Base-by-base conservation (phyloP, 92 coral and sea anemone genomes). In the Palythoa heliodiscus region DNA sequence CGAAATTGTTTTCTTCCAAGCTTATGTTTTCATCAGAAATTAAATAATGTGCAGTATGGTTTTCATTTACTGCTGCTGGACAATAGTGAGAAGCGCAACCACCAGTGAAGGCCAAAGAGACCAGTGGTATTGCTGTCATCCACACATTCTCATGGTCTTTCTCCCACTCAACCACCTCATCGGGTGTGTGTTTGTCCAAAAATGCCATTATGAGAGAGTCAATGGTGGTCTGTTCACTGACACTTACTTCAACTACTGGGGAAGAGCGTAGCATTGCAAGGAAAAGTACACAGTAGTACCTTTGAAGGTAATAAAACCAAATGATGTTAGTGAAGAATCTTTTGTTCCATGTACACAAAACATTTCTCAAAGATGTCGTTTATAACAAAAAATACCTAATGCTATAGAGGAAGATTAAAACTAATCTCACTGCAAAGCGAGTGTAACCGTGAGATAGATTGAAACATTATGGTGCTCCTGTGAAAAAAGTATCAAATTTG, bases 141-240 rank as follows among this genome's bases (percentile, higher is more conserved):
- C 77, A 73, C 29, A 73, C 77, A 8, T 73, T 73, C 15, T 43
- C 57, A 38, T 73, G 77, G 29, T 43, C 29, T 38, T 19, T 17
- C 57, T 73, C 77, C 77, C 77, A 73, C 77, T 43, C 15, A 48
- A 43, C 13, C 53, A 73, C 57, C 16, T 73, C 54, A 11, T 73
- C 77, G 2, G 77, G 77, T 73, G 77, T 43, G 77, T 73, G 77
- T 73, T 24, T 73, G 57, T 40, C 77, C 77, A 73, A 14, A 53
- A 73, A 73, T 43, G 29, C 22, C 57, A 7, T 48, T 52, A 22
- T 73, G 20, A 73, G 53, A 16, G 25, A n/a, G 25, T 73, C 77
- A 73, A 39, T 73, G 54, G 57, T 73, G 5, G 8, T 53, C 2
- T 53, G 48, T 11, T 39, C 19, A 53, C 48, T 53, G 77, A 24